Evolutionary conservation across 2,113 vertebrate species (phyloP), one percentile per base, ranked within the genome.

Genomic region (Pavo muticus): DNA sequence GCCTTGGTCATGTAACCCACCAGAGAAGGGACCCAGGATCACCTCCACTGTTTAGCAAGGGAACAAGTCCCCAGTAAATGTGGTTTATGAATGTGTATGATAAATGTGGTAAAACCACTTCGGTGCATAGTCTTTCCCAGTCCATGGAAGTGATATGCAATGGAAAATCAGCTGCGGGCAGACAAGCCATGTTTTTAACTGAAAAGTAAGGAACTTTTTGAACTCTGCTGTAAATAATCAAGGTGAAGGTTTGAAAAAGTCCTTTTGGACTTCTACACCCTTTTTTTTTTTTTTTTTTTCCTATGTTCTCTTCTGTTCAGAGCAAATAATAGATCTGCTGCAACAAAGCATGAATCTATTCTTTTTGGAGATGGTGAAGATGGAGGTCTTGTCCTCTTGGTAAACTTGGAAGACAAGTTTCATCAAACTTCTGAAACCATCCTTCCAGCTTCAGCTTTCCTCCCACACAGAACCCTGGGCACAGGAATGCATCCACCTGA

Each of bases 121-220:
- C 76, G 19, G 25, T 35, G 5, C 47, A 84, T 17, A 44, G 35
- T 14, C 25, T 84, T 72, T 79, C 48, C 15, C 40, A 48, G 9
- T 40, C 23, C 37, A 37, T 13, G 56, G 42, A 5, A 0, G 0
- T 40, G 56, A 16, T 10, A 32, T 61, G 37, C 8, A 23, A 29
- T 39, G 12, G 16, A 32, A 90, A 6, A 18, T 61, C 44, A 44
- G 23, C 13, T 61, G 54, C 1, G 0, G 27, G 12, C 48, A 42
- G 29, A 14, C 0, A 0, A 25, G 9, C 21, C 1, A 1, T 25
- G 2, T 37, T 67, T 84, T 60, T 74, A n/a, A 2, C 2, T 44
- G 63, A 8, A 4, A 24, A n/a, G 4, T 6, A 30, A 6, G 25
- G 27, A 77, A 44, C 14, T 68, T 64, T 2, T 18, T 19, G 13